Percentiles rank a stretch among this genome's conserved stretches.
Conservation (phyloP, 2,113 vertebrate species). For the Pseudopipra pipra region DNA sequence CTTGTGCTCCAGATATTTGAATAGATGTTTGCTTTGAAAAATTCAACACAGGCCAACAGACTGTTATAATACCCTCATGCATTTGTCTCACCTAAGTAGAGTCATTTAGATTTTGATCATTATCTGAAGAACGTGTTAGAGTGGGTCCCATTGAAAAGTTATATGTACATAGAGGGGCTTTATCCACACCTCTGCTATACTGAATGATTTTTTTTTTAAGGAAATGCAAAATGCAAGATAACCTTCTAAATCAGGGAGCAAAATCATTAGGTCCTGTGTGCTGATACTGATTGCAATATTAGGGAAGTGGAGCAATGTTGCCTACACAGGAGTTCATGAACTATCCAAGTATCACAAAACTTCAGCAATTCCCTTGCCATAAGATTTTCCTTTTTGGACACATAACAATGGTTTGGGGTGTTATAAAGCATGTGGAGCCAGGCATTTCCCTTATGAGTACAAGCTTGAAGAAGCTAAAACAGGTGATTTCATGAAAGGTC, state of each 20-base stretch:
- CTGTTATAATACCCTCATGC: background rate
- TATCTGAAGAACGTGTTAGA: background rate
- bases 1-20: background rate
- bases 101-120: background rate
- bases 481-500: conserved; percentile 15
- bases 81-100: background rate
- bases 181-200: background rate
- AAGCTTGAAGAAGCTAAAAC: conserved; percentile 20
- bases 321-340: background rate
- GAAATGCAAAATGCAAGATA: background rate
- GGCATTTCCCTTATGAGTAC: background rate
- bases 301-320: background rate
- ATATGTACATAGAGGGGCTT: background rate
- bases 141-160: background rate
- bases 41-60: background rate
- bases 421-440: background rate
- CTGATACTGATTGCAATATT: background rate
- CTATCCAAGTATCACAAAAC: background rate
- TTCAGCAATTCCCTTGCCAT: background rate
- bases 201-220: background rate
- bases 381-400: background rate
- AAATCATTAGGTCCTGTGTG: background rate
- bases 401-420: background rate
- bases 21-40: background rate
- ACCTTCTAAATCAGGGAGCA: background rate